These are phyloP conservation scores for Psilopogon haemacephalus DNA, from an alignment of 2,113 vertebrate genomes.

Conservation along the genomic window DNA sequence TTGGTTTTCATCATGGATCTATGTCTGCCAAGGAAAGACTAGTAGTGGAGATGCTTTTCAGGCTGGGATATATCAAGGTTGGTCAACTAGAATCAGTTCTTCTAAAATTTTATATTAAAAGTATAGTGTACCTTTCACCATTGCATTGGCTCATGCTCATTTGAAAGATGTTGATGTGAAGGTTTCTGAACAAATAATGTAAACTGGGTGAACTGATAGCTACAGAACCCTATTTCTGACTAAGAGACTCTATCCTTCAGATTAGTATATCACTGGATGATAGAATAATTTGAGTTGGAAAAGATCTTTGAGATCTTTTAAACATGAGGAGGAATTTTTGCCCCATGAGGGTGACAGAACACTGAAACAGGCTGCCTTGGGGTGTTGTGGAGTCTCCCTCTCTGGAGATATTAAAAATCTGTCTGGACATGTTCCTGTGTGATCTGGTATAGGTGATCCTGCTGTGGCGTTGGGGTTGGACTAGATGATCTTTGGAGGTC, in stretches of 20 bases:
- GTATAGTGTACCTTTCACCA: neutral
- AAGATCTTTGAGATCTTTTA: neutral
- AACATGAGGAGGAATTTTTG: no score
- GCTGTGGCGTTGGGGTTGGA: no score
- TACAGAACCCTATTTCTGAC: neutral
- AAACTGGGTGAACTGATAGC: neutral
- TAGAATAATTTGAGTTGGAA: neutral
- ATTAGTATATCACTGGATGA: neutral
- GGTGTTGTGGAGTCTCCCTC: no score
- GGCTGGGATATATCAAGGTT: conserved; percentile 74
- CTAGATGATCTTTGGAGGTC: no score
- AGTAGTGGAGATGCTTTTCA: conserved; percentile 73
- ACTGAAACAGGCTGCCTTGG: no score
- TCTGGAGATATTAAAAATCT: no score
- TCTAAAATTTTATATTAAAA: neutral
- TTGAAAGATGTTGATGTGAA: neutral
- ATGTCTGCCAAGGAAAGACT: conserved; percentile 32
- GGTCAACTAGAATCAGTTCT: neutral
- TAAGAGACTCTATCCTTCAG: neutral
- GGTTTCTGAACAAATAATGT: neutral
- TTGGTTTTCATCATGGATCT: conserved; percentile 69
- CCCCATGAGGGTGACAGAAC: no score
- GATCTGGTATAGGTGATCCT: no score
- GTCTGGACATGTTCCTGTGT: no score
- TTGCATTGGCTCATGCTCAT: neutral